Conservation (phyloP, 2,888 invertebrate species). For the Tuberolachnus salignus region DNA sequence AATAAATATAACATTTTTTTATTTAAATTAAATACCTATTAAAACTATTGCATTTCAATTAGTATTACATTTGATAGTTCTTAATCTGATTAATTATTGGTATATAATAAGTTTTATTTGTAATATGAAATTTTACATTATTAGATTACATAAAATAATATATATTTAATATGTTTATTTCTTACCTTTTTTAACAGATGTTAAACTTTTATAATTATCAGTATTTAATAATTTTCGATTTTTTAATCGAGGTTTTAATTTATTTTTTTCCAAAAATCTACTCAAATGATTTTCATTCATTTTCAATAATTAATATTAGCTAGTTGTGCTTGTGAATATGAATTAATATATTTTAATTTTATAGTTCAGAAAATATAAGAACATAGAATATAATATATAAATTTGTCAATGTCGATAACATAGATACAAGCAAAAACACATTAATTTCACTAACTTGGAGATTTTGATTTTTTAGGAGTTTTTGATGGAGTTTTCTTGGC, state of each 20-base stretch:
- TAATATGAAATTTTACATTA: too few species aligned
- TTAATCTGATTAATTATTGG: too few species aligned
- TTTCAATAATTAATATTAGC: not conserved
- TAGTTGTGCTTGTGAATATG: too few species aligned
- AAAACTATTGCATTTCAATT: too few species aligned
- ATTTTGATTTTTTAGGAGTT: constrained; percentile 72
- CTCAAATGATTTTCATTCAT: constrained; percentile 25
- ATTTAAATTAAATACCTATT: too few species aligned
- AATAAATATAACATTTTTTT: too few species aligned
- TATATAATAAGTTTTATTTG: too few species aligned
- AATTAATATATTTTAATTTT: not conserved
- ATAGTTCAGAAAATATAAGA: too few species aligned
- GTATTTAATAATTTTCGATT: not conserved
- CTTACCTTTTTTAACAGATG: constrained; percentile 1
- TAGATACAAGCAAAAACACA: constrained; percentile 12
- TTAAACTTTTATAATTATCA: not conserved
- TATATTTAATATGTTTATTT: not conserved
- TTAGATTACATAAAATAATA: too few species aligned
- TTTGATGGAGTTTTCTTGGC: constrained; percentile 66
- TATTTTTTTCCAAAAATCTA: constrained; percentile 37
- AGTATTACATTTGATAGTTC: too few species aligned
- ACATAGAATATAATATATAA: not conserved
- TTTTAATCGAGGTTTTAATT: constrained; percentile 21
- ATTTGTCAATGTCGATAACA: constrained; percentile 27
- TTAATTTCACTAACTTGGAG: constrained; percentile 66